Percentiles rank a stretch among this genome's conserved stretches.
These are phyloP conservation scores for Tragelaphus oryx DNA, from an alignment of 2,797 vertebrate species.

Conservation along the genomic window DNA sequence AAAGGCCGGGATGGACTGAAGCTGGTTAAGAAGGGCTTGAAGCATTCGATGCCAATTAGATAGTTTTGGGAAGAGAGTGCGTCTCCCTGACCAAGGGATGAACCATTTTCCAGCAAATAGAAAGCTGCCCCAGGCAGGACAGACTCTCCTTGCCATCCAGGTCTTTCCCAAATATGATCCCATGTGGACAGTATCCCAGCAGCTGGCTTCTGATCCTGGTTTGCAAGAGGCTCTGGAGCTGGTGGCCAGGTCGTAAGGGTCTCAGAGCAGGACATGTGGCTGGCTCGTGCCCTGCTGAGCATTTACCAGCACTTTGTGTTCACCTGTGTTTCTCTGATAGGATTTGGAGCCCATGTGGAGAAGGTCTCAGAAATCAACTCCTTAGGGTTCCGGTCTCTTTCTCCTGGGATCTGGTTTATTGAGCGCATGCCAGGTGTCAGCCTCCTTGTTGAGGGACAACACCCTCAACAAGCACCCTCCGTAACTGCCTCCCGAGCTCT, in stretches of 20 bases:
- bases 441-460: not conserved
- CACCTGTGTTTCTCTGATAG: not conserved
- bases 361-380: not conserved
- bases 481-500: not conserved
- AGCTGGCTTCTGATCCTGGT: not conserved
- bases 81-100: not conserved
- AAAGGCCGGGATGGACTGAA: not conserved
- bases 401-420: not conserved
- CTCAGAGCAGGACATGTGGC: not conserved
- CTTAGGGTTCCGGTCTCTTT: not conserved
- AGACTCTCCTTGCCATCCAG: not conserved
- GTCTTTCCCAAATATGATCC: not conserved
- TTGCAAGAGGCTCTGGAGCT: not conserved
- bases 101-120: not conserved
- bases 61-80: not conserved
- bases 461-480: not conserved
- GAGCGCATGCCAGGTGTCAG: not conserved
- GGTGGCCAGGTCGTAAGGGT: not conserved
- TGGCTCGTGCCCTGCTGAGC: not conserved
- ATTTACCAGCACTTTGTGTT: not conserved
- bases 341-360: not conserved
- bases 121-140: not conserved
- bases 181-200: rapidly evolving
- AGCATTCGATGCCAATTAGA: not conserved
- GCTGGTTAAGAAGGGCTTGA: not conserved